Base-by-base conservation (phyloP, 2,888 invertebrate species). In the Pecten maximus region DNA sequence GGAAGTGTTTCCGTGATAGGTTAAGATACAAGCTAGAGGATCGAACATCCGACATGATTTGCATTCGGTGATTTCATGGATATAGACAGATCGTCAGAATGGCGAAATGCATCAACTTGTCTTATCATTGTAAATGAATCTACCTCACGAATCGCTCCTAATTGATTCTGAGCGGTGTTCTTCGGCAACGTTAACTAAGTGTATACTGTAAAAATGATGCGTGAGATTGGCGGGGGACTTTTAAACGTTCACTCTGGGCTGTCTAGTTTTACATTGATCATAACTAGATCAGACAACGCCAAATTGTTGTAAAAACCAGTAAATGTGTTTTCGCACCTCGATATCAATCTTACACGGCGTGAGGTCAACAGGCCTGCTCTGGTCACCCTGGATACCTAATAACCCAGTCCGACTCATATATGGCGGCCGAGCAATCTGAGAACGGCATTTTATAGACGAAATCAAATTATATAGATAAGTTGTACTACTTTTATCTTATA, bases 251-350 rank as follows among this genome's bases (percentile, higher is more conserved):
- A 12, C 35, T 35, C 74, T 28, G 35, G 74, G 74, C 28, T 74
- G 74, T 35, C 74, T 74, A 35, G 74, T 74, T 35, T 74, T 35
- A 74, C 74, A 35, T 74, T 74, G 74, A 74, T 74, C 28, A 28
- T 74, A 74, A 74, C 74, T 35, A 74, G 74, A 74, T 74, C 74
- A 74, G 74, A 74, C 74, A 35, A 74, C 35, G 28, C 74, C 74
- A 74, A 74, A 74, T 74, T 74, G 74, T 28, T 74, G 74, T 74
- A 60, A 74, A 74, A 74, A 74, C 28, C 35, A 35, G 74, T 74
- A 74, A 74, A 74, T 74, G 74, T 74, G 28, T 74, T 74, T 74
- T 74, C 35, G 15, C 74, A 74, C 74, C 35, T 74, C 74, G 28
- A 74, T 35, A 19, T 10, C 35, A 28, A 74, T 74, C 74, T 28